Evolutionary conservation across 2,797 vertebrate species (phyloP).

Genomic region (Micrastur ruficollis): DNA sequence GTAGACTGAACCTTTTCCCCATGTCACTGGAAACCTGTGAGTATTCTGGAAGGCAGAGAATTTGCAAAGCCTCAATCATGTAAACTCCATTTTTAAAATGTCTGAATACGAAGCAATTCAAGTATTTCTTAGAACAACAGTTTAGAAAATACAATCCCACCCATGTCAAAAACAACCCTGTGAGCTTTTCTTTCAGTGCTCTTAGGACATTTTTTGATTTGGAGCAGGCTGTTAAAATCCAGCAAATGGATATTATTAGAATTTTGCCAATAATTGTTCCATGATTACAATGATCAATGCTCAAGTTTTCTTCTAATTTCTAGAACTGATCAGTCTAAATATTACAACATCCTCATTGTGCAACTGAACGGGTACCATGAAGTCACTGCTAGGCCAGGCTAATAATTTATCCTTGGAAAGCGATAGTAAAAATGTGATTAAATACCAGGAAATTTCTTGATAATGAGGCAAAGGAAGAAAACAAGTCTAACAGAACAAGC

Average conservation of each 20-base stretch:
- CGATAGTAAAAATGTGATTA: background rate
- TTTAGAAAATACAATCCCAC: background rate
- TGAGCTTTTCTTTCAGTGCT: background rate
- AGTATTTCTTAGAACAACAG: background rate
- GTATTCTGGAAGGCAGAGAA: background rate
- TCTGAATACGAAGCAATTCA: background rate
- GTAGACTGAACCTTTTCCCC: background rate
- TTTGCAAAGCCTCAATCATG: background rate
- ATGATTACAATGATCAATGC: background rate
- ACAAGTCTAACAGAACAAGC: background rate
- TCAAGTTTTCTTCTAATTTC: background rate
- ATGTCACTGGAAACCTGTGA: background rate
- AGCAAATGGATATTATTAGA: background rate
- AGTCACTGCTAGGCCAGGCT: background rate
- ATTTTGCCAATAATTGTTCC: background rate
- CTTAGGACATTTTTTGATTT: background rate
- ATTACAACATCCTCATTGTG: background rate
- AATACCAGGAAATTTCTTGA: background rate
- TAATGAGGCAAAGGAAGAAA: background rate
- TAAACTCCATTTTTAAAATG: background rate
- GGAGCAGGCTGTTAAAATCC: background rate
- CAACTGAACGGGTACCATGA: background rate
- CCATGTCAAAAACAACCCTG: background rate
- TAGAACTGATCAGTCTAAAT: background rate
- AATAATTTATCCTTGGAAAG: background rate